Conservation (phyloP, 2,797 vertebrate species). For the Okamejei kenojei region DNA sequence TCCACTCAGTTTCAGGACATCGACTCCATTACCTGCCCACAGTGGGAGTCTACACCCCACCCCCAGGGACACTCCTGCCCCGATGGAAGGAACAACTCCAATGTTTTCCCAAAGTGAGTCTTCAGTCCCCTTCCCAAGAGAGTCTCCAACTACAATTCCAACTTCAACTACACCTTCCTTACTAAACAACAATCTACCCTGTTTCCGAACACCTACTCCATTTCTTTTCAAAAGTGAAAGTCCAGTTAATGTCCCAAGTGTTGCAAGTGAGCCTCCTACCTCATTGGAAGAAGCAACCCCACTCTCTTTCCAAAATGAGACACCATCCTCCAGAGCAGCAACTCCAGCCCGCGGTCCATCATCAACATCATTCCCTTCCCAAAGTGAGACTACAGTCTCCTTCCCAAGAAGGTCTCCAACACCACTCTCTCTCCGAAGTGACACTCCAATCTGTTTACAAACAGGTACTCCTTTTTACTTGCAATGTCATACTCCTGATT, state of each 20-base stretch:
- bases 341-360: no score
- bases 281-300: background rate
- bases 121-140: background rate
- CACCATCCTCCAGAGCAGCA: background rate
- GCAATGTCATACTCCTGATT: background rate
- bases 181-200: background rate
- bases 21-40: background rate
- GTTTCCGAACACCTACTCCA: no score
- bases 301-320: no score
- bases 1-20: background rate
- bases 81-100: background rate
- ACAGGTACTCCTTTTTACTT: background rate
- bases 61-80: background rate
- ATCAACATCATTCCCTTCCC: background rate
- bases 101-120: background rate
- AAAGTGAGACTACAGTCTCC: background rate
- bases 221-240: no score
- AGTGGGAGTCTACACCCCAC: background rate
- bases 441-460: no score
- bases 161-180: no score
- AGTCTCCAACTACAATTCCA: background rate
- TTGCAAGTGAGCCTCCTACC: no score
- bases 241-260: no score
- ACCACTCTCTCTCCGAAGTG: background rate
- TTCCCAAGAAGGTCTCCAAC: background rate